Evolutionary conservation across 2,797 vertebrate species (phyloP).

Genomic region (Arnoldichthys spilopterus): DNA sequence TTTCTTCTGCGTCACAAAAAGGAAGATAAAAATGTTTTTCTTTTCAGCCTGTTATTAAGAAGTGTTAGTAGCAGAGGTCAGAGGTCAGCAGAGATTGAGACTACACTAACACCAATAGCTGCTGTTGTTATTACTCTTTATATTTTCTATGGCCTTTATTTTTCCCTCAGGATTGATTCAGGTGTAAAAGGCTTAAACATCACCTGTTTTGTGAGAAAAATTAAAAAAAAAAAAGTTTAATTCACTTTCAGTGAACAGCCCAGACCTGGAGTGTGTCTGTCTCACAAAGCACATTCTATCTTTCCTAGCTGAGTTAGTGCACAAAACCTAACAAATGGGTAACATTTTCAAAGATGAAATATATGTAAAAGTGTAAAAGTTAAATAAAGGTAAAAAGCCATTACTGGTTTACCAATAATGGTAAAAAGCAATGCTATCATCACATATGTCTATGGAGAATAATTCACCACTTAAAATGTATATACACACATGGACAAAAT

Average conservation of each 20-base stretch:
- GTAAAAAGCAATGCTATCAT: too few species aligned
- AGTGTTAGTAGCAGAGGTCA: slow-evolving; percentile 63
- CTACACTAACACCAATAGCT: slow-evolving; percentile 64
- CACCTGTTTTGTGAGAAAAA: slow-evolving; percentile 4
- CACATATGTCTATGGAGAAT: too few species aligned
- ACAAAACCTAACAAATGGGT: too few species aligned
- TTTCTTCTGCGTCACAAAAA: slow-evolving; percentile 66
- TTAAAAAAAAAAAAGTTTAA: too few species aligned
- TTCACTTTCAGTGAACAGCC: background rate
- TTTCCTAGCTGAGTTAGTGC: too few species aligned
- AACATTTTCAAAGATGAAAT: too few species aligned
- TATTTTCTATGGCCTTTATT: slow-evolving; percentile 66
- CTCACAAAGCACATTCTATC: background rate
- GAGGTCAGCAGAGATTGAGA: slow-evolving; percentile 62
- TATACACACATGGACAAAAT: too few species aligned
- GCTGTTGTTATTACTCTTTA: slow-evolving; percentile 51
- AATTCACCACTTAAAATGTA: too few species aligned
- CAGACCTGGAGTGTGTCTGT: background rate
- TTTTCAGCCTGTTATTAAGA: slow-evolving; percentile 58
- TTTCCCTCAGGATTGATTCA: slow-evolving; percentile 59
- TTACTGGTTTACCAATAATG: too few species aligned
- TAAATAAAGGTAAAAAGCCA: too few species aligned
- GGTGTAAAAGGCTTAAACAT: slow-evolving; percentile 65
- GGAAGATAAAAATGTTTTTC: slow-evolving; percentile 54
- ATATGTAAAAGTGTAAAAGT: too few species aligned